A percentile compares a stretch with the other conserved stretches of the same genome.
These are phyloP conservation scores for Geodia barretti DNA, from an alignment of 37 sponge, comb jelly and placozoan genomes.

Conservation along the genomic window DNA sequence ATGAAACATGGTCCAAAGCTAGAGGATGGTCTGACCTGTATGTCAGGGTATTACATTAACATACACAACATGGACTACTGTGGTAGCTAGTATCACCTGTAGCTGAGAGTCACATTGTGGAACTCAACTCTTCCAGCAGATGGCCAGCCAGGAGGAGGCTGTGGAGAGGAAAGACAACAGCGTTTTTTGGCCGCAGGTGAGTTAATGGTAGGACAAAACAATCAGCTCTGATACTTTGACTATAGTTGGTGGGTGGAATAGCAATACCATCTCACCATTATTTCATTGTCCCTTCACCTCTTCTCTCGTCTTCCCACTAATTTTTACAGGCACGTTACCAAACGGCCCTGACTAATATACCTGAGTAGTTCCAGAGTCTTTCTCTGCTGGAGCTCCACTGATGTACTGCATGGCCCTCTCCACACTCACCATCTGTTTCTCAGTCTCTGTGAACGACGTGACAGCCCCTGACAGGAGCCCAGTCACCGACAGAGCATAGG, in stretches of 20 bases:
- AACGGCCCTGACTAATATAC: conserved; percentile 17
- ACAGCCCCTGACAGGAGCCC: conserved; percentile 81
- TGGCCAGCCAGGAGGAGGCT: conserved; percentile 74
- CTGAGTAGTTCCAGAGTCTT: conserved; percentile 13
- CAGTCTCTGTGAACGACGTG: conserved; percentile 91
- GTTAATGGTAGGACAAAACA: neutral
- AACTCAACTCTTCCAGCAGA: conserved; percentile 68
- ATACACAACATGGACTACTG: neutral
- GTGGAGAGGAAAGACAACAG: neutral
- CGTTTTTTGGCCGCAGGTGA: neutral
- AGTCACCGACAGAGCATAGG: conserved; percentile 95
- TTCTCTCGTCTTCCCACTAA: neutral
- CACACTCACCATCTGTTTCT: conserved; percentile 97
- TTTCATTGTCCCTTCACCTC: neutral
- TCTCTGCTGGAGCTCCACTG: conserved; percentile 72
- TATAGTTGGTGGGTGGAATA: neutral
- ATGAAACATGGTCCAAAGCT: conserved; percentile 68
- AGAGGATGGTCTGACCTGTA: conserved; percentile 71
- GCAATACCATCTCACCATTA: too few relatives aligned
- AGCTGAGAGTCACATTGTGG: conserved; percentile 56
- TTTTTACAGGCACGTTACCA: too few relatives aligned
- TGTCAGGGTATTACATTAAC: neutral
- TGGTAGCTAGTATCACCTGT: conserved; percentile 55
- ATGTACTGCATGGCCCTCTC: conserved; percentile 95
- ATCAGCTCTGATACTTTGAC: too few relatives aligned